A percentile compares a stretch with the other conserved stretches of the same genome.
These are phyloP conservation scores for Neomonachus schauinslandi DNA, from an alignment of 2,113 vertebrate genomes.

Conservation along the genomic window DNA sequence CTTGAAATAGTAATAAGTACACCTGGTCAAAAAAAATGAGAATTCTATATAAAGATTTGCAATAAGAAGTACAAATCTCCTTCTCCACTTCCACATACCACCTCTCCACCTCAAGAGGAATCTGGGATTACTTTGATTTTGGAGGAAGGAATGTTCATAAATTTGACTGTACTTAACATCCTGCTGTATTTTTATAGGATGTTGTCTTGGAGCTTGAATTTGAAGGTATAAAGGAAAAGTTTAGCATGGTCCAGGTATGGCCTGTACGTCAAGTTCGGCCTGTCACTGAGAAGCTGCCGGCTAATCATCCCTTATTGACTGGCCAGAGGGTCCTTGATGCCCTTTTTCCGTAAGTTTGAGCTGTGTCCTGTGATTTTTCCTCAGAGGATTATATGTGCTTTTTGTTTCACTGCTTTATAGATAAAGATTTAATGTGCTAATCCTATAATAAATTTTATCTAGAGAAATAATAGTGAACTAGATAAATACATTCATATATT, in stretches of 20 bases:
- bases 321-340: constrained; percentile 97
- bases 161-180: constrained; percentile 9
- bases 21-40: background rate
- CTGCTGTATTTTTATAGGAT: constrained; percentile 86
- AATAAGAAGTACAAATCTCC: background rate
- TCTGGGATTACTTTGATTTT: background rate
- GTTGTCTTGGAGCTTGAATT: constrained; percentile 98
- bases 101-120: background rate
- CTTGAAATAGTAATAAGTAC: background rate
- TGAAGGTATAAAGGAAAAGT: constrained; percentile 97
- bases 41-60: background rate
- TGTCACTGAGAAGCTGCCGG: constrained; percentile 97
- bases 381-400: background rate
- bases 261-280: constrained; percentile 97
- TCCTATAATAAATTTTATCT: constrained; percentile 6
- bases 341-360: constrained; percentile 94
- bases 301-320: constrained; percentile 96
- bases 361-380: background rate
- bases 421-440: constrained; percentile 5
- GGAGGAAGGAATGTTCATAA: background rate
- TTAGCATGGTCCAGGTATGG: constrained; percentile 98
- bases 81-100: background rate
- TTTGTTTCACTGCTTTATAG: background rate
- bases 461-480: constrained; percentile 3
- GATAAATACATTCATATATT: constrained; percentile 2